Base-by-base conservation (phyloP, 2,888 invertebrate genomes). In the Aproaerema taeniolella region DNA sequence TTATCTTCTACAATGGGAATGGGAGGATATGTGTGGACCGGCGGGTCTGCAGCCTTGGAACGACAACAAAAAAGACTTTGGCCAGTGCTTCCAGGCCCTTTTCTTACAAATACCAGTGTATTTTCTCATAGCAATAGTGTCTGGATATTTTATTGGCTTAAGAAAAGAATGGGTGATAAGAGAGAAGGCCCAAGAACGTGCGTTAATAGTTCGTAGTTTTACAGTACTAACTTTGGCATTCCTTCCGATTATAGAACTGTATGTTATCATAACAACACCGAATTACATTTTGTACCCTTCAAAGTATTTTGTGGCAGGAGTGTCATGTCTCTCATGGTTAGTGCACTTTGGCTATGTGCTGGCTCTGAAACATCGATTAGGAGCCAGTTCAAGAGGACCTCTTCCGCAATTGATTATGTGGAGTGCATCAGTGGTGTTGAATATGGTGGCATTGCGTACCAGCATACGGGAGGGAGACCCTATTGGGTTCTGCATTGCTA, bases 71-170 rank as follows among this genome's bases (percentile, higher is more conserved):
- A 91, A 92, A 61, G 95, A 96, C 78, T 88, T 97, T 56, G 91
- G 94, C 40, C 83, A 91, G 42, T 97, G 97, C 73, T 97, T 97
- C 67, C 95, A 96, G 73, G 91, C 94, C 73, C 75, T 96, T 36
- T 92, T 91, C 61, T 86, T 97, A 24, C 91, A 94, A 70, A 89
- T 94, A 53, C 95, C 96, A 10, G 72, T 92, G 30, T 90, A 92
- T 58, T 88, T 90, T 32, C 58, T 95, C 24, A 88, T 96, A 51
- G 93, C 95, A 2, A 82, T 92, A 10, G 71, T 90, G 31, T 96
- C 96, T n/a, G 92, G 93, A 0, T 97, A 91, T 78, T 92, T 93
- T 67, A 90, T 93, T 51, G 95, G 95, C 8, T 89, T 89, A 50
- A 90, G 91, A 54, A 85, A 82, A 40, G 86, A 89, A 44, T 88